phyloP scores from a whole-genome alignment of 2,888 invertebrate genomes.

The Eristalinus sepulchralis region DNA sequence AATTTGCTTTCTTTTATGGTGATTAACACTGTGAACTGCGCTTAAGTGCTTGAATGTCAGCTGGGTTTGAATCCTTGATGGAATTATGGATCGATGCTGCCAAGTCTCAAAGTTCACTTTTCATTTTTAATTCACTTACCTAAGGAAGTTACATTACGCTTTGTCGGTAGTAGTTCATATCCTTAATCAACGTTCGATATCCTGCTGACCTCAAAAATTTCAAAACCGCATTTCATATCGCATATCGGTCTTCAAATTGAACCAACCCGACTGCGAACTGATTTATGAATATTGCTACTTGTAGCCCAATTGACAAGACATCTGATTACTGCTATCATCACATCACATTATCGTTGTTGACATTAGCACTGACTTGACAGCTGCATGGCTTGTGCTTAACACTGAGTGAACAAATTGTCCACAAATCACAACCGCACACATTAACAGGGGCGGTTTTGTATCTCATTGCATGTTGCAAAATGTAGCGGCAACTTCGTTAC shows the following conservation, averaged over 20 bases:
- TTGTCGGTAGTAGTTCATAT: not conserved
- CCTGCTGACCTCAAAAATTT: constrained; percentile 1
- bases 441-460: not conserved
- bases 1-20: no score
- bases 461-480: constrained; percentile 43
- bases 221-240: constrained; percentile 2
- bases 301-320: constrained; percentile 18
- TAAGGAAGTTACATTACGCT: not conserved
- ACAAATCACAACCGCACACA: constrained; percentile 16
- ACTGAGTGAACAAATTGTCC: constrained; percentile 62
- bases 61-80: no score
- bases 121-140: no score
- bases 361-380: constrained; percentile 50
- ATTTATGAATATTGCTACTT: constrained; percentile 53
- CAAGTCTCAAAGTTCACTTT: not conserved
- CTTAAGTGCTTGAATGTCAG: no score
- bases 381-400: constrained; percentile 31
- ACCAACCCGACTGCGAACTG: constrained; percentile 9
- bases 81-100: not conserved
- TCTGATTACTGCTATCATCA: constrained; percentile 47
- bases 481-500: constrained; percentile 31
- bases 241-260: constrained; percentile 65
- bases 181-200: constrained; percentile 11
- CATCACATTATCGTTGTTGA: constrained; percentile 46
- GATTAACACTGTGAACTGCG: no score